Percentiles rank a stretch among this genome's conserved stretches.
phyloP scores from a whole-genome alignment of 2,888 invertebrate species.

The Syrphus vitripennis region DNA sequence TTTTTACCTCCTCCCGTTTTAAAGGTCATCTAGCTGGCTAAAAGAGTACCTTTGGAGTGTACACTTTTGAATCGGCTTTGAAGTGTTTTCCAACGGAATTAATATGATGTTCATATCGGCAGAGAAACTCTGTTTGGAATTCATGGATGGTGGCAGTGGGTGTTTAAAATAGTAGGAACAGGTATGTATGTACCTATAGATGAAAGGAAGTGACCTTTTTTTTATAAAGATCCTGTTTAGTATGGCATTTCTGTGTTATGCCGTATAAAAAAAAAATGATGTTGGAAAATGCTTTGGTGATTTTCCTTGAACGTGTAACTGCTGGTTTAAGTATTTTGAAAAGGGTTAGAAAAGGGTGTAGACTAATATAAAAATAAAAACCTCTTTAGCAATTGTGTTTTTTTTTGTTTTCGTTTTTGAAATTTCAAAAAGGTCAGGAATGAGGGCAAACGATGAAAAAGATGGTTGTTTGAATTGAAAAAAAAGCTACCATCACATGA shows the following conservation, averaged over 20 bases:
- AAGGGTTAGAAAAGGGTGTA: constrained; percentile 41
- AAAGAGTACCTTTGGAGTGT: background rate
- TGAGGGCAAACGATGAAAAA: background rate
- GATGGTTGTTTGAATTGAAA: background rate
- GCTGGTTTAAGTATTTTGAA: constrained; percentile 20
- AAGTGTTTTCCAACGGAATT: constrained; percentile 56
- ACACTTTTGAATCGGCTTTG: constrained; percentile 42
- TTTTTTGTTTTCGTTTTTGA: background rate
- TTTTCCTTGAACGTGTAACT: constrained; percentile 50
- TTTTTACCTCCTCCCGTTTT: background rate
- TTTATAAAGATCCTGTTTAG: constrained; percentile 14
- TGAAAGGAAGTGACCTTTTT: constrained; percentile 41
- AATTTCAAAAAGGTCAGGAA: background rate
- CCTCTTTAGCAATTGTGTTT: background rate
- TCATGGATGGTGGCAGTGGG: constrained; percentile 41
- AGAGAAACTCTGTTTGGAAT: constrained; percentile 57
- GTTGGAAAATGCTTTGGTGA: constrained; percentile 52
- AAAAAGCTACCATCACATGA: background rate
- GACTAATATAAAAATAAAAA: constrained; percentile 45
- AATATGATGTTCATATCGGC: constrained; percentile 59
- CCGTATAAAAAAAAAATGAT: background rate
- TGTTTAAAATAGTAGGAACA: background rate
- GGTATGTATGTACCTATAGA: background rate
- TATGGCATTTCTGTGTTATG: background rate
- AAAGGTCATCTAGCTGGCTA: background rate